phyloP scores from a whole-genome alignment of 2,113 vertebrate genomes.

The Eulemur rufifrons region DNA sequence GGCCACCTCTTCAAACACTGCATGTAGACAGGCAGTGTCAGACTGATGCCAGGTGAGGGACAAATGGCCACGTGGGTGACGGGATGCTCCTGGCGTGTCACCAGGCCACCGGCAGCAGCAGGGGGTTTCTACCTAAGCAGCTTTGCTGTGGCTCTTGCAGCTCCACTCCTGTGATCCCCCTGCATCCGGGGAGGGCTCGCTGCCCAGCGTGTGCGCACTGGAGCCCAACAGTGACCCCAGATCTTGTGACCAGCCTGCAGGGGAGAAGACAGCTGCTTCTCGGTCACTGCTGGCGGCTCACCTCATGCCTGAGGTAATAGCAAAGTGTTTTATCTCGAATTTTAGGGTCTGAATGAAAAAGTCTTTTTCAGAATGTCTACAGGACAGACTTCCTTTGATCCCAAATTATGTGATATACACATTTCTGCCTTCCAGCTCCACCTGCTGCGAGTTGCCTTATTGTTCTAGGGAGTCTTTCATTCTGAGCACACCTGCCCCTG shows the following conservation, averaged over 20 bases:
- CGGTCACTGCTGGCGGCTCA: too few species aligned
- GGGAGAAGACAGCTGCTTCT: neutral
- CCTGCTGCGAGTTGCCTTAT: neutral
- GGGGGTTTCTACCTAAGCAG: too few species aligned
- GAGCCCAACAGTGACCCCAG: neutral
- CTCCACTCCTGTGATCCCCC: neutral
- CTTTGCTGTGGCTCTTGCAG: neutral
- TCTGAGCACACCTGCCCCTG: neutral
- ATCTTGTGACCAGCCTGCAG: neutral
- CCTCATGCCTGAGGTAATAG: neutral
- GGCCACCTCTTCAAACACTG: neutral
- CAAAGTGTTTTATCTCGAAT: neutral
- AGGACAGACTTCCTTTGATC: neutral
- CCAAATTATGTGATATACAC: neutral
- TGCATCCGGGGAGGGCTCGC: neutral
- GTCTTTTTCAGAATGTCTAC: neutral
- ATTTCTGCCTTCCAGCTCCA: neutral
- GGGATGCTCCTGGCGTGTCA: neutral
- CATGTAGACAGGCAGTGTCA: neutral
- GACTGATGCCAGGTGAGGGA: neutral
- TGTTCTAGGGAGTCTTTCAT: neutral
- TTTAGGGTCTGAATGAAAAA: neutral
- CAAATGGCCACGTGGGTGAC: neutral
- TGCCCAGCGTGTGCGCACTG: neutral
- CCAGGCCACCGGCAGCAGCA: neutral